Evolutionary conservation across 2,113 vertebrate genomes (phyloP).

Genomic region (Pterocles burchelli): DNA sequence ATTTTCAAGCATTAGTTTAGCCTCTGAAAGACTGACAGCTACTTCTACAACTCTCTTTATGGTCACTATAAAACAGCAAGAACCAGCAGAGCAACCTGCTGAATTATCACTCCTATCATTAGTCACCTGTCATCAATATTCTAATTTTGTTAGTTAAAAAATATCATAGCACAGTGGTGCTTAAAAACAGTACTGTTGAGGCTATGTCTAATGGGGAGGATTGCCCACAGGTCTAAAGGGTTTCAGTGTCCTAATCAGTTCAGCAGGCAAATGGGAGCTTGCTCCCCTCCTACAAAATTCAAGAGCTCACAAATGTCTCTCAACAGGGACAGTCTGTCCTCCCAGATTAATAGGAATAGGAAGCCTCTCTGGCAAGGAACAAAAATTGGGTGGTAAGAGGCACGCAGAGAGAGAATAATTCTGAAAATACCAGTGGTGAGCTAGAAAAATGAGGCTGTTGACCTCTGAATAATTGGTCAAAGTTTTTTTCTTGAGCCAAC

Average conservation of each 20-base stretch:
- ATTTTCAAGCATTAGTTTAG: not conserved
- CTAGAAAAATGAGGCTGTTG: conserved; percentile 39
- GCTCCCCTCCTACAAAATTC: not conserved
- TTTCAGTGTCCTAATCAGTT: not conserved
- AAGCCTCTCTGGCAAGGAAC: not conserved
- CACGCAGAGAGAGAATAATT: not conserved
- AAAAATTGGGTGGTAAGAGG: not conserved
- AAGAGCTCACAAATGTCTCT: not conserved
- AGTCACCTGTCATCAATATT: not conserved
- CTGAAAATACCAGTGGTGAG: conserved; percentile 1
- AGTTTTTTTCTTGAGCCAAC: conserved; percentile 1
- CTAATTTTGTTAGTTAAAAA: not conserved
- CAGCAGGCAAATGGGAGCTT: not conserved
- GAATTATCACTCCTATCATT: not conserved
- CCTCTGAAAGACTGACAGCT: not conserved
- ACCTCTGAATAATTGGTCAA: conserved; percentile 45
- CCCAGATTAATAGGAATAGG: not conserved
- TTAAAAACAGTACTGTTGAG: not conserved
- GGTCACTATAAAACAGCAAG: not conserved
- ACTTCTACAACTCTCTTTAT: not conserved
- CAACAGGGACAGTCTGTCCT: not conserved
- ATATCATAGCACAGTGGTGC: not conserved
- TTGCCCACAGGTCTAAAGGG: not conserved
- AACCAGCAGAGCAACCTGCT: not conserved
- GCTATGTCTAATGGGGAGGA: not conserved